A percentile compares a stretch with the other conserved stretches of the same genome.
Evolutionary conservation across 2,888 invertebrate genomes (phyloP).

Genomic region (Standfussiana lucernea): DNA sequence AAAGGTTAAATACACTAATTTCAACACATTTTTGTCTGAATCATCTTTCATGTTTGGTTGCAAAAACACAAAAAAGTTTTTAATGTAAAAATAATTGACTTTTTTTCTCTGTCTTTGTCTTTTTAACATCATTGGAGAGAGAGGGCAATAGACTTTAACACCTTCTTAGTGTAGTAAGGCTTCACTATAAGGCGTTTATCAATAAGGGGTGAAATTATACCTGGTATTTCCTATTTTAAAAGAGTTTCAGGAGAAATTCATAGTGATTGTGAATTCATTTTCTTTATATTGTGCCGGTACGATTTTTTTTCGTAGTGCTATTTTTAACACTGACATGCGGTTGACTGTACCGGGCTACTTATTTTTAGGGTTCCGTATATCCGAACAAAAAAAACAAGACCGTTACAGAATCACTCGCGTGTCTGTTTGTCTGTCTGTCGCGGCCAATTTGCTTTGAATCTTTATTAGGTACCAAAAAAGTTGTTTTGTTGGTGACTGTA

Average conservation of each 20-base stretch:
- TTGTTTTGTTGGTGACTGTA: neutral
- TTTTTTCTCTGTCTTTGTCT: neutral
- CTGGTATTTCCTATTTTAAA: neutral
- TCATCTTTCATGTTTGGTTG: neutral
- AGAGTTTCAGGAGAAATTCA: neutral
- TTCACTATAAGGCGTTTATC: constrained; percentile 4
- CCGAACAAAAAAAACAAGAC: neutral
- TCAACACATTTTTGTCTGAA: neutral
- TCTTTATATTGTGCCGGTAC: neutral
- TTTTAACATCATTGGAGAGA: constrained; percentile 9
- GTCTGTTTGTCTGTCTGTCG: neutral
- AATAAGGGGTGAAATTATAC: neutral
- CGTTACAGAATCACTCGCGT: neutral
- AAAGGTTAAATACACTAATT: constrained; percentile 21
- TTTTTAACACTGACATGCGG: neutral
- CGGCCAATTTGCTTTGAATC: neutral
- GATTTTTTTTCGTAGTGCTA: neutral
- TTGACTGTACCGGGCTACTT: neutral
- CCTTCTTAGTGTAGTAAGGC: constrained; percentile 5
- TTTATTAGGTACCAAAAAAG: neutral
- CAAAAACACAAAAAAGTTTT: neutral
- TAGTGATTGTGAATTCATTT: neutral
- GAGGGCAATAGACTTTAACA: constrained; percentile 26
- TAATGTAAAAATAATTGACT: no score
- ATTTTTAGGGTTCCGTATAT: neutral